A percentile compares a stretch with the other conserved stretches of the same genome.
phyloP scores from a whole-genome alignment of 2,797 vertebrate genomes.

The Tapirus indicus region DNA sequence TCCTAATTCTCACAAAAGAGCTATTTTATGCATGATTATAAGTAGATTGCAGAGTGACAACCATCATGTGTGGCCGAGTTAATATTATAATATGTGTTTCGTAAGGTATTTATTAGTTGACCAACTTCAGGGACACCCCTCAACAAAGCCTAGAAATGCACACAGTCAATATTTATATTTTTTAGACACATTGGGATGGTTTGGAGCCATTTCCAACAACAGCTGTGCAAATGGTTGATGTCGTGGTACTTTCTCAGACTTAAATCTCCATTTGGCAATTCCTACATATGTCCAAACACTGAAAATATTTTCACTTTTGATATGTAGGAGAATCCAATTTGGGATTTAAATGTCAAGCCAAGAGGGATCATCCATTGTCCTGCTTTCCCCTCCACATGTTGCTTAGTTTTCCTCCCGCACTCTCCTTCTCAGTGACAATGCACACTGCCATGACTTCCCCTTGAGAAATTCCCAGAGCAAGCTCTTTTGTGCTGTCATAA shows the following conservation, averaged over 20 bases:
- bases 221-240: conserved; percentile 74
- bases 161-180: conserved; percentile 58
- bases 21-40: not conserved
- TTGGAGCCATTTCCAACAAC: conserved; percentile 52
- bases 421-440: conserved; percentile 30
- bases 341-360: conserved; percentile 66
- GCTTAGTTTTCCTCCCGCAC: not conserved
- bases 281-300: conserved; percentile 65
- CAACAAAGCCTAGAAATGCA: not conserved
- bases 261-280: conserved; percentile 64
- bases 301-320: conserved; percentile 63
- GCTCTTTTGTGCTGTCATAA: conserved; percentile 81
- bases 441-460: conserved; percentile 1
- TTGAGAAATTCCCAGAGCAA: conserved; percentile 78
- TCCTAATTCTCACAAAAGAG: not conserved
- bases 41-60: not conserved
- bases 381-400: not conserved
- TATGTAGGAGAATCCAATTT: conserved; percentile 62
- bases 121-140: not conserved
- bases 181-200: not conserved
- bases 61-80: not conserved
- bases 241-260: conserved; percentile 63
- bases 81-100: not conserved
- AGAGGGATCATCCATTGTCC: not conserved
- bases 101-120: not conserved